Percentiles rank a stretch among this genome's conserved stretches.
These are phyloP conservation scores for Caenorhabditis sp. DNA, from an alignment of 2,888 invertebrate species.

Conservation along the genomic window DNA sequence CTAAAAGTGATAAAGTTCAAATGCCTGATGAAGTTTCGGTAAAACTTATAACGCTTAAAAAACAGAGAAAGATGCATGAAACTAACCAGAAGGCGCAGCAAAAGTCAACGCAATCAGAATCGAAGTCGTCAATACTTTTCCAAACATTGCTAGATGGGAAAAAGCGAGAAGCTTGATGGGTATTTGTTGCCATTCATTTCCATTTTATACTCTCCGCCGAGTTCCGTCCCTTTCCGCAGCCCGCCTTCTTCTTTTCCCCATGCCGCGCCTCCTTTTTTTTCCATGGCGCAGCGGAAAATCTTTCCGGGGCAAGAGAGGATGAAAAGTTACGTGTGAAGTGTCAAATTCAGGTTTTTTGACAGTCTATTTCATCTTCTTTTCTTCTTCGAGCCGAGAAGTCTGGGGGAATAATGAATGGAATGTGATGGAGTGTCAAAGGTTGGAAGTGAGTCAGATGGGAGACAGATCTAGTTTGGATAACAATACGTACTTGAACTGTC, in stretches of 20 bases:
- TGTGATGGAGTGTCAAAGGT: conserved; percentile 54
- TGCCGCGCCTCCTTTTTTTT: conserved; percentile 32
- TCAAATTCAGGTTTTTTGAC: conserved; percentile 57
- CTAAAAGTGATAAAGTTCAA: too few species aligned
- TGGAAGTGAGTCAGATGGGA: conserved; percentile 19
- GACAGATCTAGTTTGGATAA: conserved; percentile 28
- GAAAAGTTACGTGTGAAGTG: conserved; percentile 51
- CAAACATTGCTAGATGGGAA: conserved; percentile 51
- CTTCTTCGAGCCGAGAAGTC: neutral
- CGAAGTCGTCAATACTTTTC: conserved; percentile 63
- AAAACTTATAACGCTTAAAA: neutral
- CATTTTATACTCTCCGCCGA: conserved; percentile 46
- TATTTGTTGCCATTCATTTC: conserved; percentile 42
- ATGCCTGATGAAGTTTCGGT: too few species aligned
- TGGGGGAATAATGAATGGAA: conserved; percentile 22
- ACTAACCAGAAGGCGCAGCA: conserved; percentile 67
- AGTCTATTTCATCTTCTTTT: conserved; percentile 6
- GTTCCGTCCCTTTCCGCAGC: conserved; percentile 31
- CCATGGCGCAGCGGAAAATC: conserved; percentile 26
- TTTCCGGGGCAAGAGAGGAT: conserved; percentile 38
- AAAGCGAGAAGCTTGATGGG: conserved; percentile 42
- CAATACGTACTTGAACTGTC: conserved; percentile 26
- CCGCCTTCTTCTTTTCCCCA: neutral
- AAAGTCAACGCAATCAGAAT: conserved; percentile 64
- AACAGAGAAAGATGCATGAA: conserved; percentile 1